A percentile compares a stretch with the other conserved stretches of the same genome.
These are phyloP conservation scores for Syngnathus floridae DNA, from an alignment of 2,113 vertebrate species.

Conservation along the genomic window DNA sequence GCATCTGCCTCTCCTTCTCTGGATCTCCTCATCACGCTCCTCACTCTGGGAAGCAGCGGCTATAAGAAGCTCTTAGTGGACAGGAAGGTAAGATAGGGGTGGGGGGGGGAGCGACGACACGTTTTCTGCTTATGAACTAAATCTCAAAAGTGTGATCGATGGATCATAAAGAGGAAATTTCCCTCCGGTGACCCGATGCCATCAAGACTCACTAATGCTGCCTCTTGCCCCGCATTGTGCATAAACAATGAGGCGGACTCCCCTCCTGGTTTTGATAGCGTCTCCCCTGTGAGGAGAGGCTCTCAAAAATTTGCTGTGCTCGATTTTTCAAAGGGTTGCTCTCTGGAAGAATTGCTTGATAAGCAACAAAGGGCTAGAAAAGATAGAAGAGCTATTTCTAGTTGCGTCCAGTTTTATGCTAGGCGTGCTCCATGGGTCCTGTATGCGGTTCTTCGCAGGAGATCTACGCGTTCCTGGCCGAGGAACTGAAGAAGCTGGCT, in stretches of 20 bases:
- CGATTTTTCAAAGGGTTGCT: slow-evolving; percentile 18
- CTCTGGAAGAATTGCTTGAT: slow-evolving; percentile 38
- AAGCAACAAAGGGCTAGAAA: slow-evolving; percentile 35
- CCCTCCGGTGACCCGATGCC: slow-evolving; percentile 25
- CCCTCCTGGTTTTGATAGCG: slow-evolving; percentile 19
- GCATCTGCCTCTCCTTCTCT: slow-evolving; percentile 92
- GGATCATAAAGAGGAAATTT: slow-evolving; percentile 23
- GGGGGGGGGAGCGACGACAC: too few species aligned
- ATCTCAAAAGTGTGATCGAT: too few species aligned
- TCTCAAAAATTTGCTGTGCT: slow-evolving; percentile 33
- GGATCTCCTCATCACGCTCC: slow-evolving; percentile 90
- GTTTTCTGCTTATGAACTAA: background rate
- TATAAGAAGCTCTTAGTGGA: slow-evolving; percentile 88
- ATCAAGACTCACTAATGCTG: slow-evolving; percentile 43
- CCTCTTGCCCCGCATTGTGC: slow-evolving; percentile 24
- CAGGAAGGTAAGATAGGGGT: slow-evolving; percentile 78
- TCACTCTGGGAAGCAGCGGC: slow-evolving; percentile 85
- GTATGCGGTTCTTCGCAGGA: slow-evolving; percentile 73
- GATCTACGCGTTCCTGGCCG: slow-evolving; percentile 83
- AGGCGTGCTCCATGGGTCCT: too few species aligned
- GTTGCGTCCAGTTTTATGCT: background rate
- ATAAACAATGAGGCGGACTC: slow-evolving; percentile 48
- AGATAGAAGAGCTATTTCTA: slow-evolving; percentile 47
- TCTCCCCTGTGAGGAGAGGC: slow-evolving; percentile 6
- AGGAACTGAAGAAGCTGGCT: slow-evolving; percentile 82